phyloP scores from a whole-genome alignment of 2,797 vertebrate species.

The Pangasius djambal region DNA sequence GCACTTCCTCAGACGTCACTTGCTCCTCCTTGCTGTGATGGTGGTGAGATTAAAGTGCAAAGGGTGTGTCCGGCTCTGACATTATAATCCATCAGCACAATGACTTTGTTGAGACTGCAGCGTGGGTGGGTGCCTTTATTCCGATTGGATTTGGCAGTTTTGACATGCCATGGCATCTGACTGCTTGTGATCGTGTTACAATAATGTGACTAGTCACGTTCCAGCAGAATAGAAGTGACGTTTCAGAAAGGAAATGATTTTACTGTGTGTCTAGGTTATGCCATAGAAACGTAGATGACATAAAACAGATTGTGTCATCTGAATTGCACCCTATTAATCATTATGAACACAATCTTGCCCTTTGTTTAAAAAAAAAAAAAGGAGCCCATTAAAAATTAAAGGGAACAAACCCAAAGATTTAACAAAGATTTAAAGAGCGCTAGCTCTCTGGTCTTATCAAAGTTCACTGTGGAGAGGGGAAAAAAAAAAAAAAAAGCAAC shows the following conservation, averaged over 20 bases:
- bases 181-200: background rate
- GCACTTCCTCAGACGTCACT: background rate
- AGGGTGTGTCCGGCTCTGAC: constrained; percentile 46
- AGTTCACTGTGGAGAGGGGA: constrained; percentile 4
- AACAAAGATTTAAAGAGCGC: background rate
- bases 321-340: background rate
- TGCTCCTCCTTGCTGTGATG: background rate
- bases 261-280: no score
- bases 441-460: constrained; percentile 8
- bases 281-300: background rate
- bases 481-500: constrained; percentile 37
- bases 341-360: background rate
- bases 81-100: constrained; percentile 23
- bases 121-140: background rate
- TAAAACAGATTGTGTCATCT: background rate
- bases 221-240: background rate
- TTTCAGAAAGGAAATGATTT: background rate
- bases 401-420: background rate
- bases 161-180: background rate
- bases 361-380: no score
- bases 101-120: constrained; percentile 24
- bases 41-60: constrained; percentile 23
- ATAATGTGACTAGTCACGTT: background rate
- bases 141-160: background rate
- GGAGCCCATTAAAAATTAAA: background rate